Conservation (phyloP, 2,113 vertebrate species). For the Bothrops jararaca region DNA sequence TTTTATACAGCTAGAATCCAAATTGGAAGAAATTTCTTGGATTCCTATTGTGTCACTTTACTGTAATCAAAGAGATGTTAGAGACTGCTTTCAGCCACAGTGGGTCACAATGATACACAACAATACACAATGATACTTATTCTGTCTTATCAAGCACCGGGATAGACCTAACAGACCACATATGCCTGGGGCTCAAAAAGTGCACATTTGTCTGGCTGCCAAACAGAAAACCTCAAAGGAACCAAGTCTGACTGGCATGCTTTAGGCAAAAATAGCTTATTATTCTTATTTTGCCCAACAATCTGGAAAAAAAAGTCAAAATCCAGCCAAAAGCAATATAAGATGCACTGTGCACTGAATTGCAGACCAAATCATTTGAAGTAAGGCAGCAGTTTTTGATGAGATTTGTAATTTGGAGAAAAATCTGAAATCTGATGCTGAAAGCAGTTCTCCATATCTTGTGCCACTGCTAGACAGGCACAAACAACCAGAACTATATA, state of each 20-base stretch:
- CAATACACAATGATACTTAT: neutral
- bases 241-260: neutral
- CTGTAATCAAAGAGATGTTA: neutral
- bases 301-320: neutral
- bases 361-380: neutral
- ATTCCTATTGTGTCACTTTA: neutral
- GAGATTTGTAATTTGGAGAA: neutral
- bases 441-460: neutral
- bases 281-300: neutral
- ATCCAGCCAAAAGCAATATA: neutral
- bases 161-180: neutral
- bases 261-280: neutral
- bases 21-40: slow-evolving; percentile 3
- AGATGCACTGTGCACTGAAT: neutral
- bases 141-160: neutral
- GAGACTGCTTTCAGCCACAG: neutral
- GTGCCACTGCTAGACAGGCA: neutral
- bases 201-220: neutral
- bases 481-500: neutral
- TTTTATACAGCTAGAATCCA: neutral
- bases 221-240: neutral
- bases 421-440: neutral
- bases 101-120: neutral
- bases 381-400: neutral
- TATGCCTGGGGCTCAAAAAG: neutral